Base-by-base conservation (phyloP, 2,888 invertebrate genomes). In the Ceramica pisi region DNA sequence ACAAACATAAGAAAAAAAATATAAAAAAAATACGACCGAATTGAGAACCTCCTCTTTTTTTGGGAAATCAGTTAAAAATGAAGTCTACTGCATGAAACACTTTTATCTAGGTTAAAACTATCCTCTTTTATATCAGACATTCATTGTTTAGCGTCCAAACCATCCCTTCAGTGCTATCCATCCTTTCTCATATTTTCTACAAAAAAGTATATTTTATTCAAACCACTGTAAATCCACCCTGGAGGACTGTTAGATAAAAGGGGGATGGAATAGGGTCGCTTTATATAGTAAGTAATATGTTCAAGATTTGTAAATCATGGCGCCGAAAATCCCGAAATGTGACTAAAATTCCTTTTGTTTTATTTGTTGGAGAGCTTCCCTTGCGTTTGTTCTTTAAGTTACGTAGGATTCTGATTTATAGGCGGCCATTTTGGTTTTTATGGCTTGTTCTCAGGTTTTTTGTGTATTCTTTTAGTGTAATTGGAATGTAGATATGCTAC, bases 151-250 rank as follows among this genome's bases (percentile, higher is more conserved):
- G 31, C 2, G 21, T 48, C 50, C 35, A 46, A 23, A 6, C 19
- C 19, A 10, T 31, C 62, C 50, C 41, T 53, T 31, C 46, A 61
- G 23, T 19, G n/a, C 12, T 55, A 44, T 44, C n/a, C n/a, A 48
- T 50, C 38, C 68, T 63, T 76, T 50, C 41, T 62, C 57, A 78
- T 78, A 78, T 71, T 67, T 71, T 60, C 66, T 50, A 26, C 73
- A 63, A 75, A 75, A 77, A 69, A 66, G 65, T 71, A 64, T 64
- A 76, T 76, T 64, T 75, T 76, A 68, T 81, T 68, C 68, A 56
- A 61, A 56, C 69, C 50, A 51, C 59, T 55, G 61, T 72, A 81
- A 81, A 71, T 71, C 63, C 12, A 61, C 81, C 71, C 80, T 63
- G 3, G 71, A 76, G 77, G 21, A 44, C 67, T 50, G 35, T 67